Percentiles rank a stretch among this genome's conserved stretches.
Conservation (phyloP, 92 coral and sea anemone genomes). For the Palythoa grandis region DNA sequence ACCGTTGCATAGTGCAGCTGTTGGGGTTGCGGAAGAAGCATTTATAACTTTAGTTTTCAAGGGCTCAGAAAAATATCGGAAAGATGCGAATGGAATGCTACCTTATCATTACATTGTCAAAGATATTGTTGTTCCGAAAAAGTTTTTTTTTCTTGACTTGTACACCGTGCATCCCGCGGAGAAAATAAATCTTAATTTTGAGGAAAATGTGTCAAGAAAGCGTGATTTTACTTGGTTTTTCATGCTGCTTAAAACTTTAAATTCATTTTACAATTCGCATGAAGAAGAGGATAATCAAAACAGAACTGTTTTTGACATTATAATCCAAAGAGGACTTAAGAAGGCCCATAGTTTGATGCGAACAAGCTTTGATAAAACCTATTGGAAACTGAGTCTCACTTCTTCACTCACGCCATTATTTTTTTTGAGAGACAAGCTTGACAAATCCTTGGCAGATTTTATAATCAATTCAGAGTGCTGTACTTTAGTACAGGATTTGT, state of each 20-base stretch:
- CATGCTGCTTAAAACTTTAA: not conserved
- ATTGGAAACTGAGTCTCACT: not conserved
- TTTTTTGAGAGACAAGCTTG: not conserved
- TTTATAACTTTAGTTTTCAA: not conserved
- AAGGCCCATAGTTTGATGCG: slow-evolving; percentile 2
- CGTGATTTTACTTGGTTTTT: not conserved
- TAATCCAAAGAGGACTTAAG: not conserved
- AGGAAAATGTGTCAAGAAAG: not conserved
- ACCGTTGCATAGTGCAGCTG: slow-evolving; percentile 63
- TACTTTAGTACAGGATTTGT: not conserved
- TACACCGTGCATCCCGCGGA: not conserved
- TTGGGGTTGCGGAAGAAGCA: slow-evolving; percentile 43
- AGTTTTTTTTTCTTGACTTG: not conserved
- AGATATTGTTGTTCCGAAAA: not conserved
- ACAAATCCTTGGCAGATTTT: not conserved
- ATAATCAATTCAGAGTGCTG: not conserved
- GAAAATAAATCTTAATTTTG: not conserved
- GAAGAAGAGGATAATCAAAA: not conserved
- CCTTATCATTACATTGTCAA: not conserved
- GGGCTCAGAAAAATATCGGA: not conserved
- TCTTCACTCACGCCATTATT: not conserved
- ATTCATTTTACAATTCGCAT: not conserved
- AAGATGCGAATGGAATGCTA: not conserved
- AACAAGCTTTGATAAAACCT: not conserved
- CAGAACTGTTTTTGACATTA: slow-evolving; percentile 2